These are phyloP conservation scores for Corbicula japonica DNA, from an alignment of 2,888 invertebrate species.

Conservation along the genomic window DNA sequence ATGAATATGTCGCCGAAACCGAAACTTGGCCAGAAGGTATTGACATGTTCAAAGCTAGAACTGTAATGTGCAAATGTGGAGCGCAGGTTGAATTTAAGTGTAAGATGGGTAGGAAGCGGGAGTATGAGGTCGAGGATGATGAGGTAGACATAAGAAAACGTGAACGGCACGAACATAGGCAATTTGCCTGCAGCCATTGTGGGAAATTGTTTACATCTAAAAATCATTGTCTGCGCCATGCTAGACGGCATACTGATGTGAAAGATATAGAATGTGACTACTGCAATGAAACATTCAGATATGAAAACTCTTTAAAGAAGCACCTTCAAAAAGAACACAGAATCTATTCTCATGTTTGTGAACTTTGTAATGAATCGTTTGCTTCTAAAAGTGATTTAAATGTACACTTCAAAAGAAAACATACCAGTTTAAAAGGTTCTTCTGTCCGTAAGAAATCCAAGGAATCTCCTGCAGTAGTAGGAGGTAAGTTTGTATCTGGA, in stretches of 20 bases:
- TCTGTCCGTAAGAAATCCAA: not conserved
- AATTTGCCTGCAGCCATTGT: slow-evolving; percentile 3
- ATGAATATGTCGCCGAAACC: slow-evolving; percentile 15
- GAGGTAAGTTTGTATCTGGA: not conserved
- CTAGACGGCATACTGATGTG: not conserved
- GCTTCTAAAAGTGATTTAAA: not conserved
- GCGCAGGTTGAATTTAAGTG: not conserved
- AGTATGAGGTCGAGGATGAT: not conserved
- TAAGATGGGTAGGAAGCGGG: not conserved
- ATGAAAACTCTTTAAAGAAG: not conserved
- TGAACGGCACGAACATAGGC: too few species aligned
- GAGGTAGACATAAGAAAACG: slow-evolving; percentile 4
- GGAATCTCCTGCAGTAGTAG: too few species aligned
- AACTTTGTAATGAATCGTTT: slow-evolving; percentile 2
- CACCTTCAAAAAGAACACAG: not conserved
- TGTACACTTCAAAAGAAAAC: slow-evolving; percentile 1
- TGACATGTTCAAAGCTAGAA: not conserved
- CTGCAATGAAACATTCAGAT: not conserved
- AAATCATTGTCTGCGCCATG: slow-evolving; percentile 2
- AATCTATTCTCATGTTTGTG: not conserved
- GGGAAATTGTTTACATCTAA: slow-evolving; percentile 11
- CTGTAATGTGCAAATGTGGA: slow-evolving; percentile 7
- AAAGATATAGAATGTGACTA: not conserved
- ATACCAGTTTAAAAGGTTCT: not conserved
- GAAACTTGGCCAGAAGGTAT: slow-evolving; percentile 26